Evolutionary conservation across 2,797 vertebrate genomes (phyloP).

Genomic region (Cyclura pinguis): DNA sequence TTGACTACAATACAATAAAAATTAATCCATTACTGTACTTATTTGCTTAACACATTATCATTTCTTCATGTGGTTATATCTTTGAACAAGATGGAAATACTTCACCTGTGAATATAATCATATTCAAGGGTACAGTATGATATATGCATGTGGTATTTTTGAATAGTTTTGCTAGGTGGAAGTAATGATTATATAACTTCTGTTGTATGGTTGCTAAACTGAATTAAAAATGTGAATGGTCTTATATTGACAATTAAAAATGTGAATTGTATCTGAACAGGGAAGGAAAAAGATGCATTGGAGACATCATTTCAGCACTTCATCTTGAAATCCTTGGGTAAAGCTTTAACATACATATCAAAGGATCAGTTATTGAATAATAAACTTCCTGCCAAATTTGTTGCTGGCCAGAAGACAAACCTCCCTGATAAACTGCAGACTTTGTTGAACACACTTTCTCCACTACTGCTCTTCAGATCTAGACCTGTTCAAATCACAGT

Average conservation of each 20-base stretch:
- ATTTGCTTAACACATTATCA: neutral
- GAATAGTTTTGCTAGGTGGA: neutral
- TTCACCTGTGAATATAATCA: neutral
- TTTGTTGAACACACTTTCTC: constrained; percentile 90
- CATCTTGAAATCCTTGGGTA: constrained; percentile 87
- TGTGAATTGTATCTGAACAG: constrained; percentile 60
- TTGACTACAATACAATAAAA: neutral
- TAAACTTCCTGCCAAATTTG: constrained; percentile 86
- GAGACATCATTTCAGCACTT: constrained; percentile 86
- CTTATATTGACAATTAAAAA: neutral
- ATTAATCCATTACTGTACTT: neutral
- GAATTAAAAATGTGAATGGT: constrained; percentile 10
- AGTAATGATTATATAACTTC: neutral
- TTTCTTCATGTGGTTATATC: neutral
- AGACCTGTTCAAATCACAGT: constrained; percentile 90
- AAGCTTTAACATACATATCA: constrained; percentile 87
- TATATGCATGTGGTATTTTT: neutral
- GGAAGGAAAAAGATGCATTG: constrained; percentile 86
- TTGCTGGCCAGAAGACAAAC: constrained; percentile 92
- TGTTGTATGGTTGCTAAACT: neutral
- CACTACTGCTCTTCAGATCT: constrained; percentile 90
- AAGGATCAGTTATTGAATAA: constrained; percentile 88
- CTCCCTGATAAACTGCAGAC: constrained; percentile 92
- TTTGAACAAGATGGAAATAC: neutral
- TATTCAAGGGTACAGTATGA: neutral